Base-by-base conservation (phyloP, 2,797 vertebrate species). In the Hylomyscus alleni region DNA sequence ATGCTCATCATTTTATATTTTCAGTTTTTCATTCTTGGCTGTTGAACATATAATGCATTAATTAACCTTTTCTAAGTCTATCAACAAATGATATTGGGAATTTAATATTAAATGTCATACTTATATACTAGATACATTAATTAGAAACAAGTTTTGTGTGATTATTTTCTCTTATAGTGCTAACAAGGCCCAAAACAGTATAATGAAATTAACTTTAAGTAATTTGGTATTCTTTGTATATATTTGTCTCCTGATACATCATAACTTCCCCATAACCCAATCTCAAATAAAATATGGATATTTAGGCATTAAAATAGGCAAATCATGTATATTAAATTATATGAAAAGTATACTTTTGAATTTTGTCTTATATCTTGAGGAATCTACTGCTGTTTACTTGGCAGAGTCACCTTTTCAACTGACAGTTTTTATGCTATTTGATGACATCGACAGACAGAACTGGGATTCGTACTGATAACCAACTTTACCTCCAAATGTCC, bases 61-160 rank as follows among this genome's bases (percentile, higher is more conserved):
- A 65, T 83, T 54, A 85, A 85, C 34, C 6, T 77, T 22, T 96
- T 69, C 15, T 56, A 81, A 85, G 0, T 62, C 40, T 83, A 92
- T 14, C 47, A 75, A 4, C 56, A 20, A 9, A 69, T 22, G 50
- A 24, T 75, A 1, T 1, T 37, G 24, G 14, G 0, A 78, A 86
- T 91, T 56, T 31, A 69, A 14, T 22, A 95, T 69, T 91, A 88
- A 96, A 54, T 87, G 5, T 75, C 26, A 91, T 81, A 10, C 1
- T 73, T 88, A 52, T 11, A 1, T 56, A 69, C 31, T 91, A 50
- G 3, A 67, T 44, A 75, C 0, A 11, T 60, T n/a, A 73, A 80
- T 90, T 91, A 80, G 72, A 72, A 24, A 52, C 44, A n/a, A 17
- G 15, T 89, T 90, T 69, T 56, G 13, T 34, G 9, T 69, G 34